Conservation (phyloP, 2,797 vertebrate species). For the Takifugu rubripes region DNA sequence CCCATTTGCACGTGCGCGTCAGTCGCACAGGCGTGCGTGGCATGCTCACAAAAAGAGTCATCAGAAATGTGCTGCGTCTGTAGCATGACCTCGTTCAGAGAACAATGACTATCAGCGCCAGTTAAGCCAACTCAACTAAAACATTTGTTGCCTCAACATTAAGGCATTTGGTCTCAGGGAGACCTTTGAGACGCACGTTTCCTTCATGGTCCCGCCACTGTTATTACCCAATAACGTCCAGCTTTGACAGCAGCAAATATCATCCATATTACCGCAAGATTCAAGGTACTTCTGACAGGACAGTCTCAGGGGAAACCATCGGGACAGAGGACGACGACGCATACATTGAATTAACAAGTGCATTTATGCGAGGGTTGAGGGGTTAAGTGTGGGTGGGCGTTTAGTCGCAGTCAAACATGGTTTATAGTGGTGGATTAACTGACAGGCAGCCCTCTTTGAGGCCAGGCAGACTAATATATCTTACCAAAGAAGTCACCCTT, state of each 20-base stretch:
- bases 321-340: conserved; percentile 5
- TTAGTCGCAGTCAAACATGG: conserved; percentile 6
- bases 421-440: conserved; percentile 7
- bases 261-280: conserved; percentile 15
- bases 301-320: conserved; percentile 1
- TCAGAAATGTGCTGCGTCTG: conserved; percentile 31
- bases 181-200: conserved; percentile 12
- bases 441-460: conserved; percentile 31
- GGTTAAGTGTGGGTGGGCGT: conserved; percentile 18
- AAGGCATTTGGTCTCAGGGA: conserved; percentile 15
- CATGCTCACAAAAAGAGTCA: conserved; percentile 8
- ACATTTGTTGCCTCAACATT: neutral
- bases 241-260: conserved; percentile 17
- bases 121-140: conserved; percentile 7
- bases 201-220: conserved; percentile 10
- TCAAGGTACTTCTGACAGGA: conserved; percentile 1
- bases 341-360: conserved; percentile 19
- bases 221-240: neutral
- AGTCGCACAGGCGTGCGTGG: conserved; percentile 11
- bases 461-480: conserved; percentile 41
- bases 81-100: conserved; percentile 21
- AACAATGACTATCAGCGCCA: conserved; percentile 9
- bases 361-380: conserved; percentile 13
- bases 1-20: conserved; percentile 2
- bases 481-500: conserved; percentile 96